Conservation (phyloP, 2,113 vertebrate species). For the Girardinichthys multiradiatus region DNA sequence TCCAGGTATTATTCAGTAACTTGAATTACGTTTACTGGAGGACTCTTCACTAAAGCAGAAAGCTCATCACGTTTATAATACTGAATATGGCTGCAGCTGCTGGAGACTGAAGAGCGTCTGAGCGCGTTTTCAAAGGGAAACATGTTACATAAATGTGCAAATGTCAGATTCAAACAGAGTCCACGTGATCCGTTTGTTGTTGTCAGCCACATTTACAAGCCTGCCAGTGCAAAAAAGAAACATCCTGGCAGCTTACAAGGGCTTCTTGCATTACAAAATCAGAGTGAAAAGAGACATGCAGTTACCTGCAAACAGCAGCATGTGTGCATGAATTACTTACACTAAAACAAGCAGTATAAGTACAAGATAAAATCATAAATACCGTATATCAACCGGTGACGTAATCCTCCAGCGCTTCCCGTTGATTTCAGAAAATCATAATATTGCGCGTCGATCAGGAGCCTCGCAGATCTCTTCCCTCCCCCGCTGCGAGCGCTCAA, state of each 20-base stretch:
- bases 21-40: not conserved
- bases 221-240: not conserved
- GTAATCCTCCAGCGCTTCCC: constrained; percentile 36
- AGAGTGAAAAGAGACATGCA: constrained; percentile 4
- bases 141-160: constrained; percentile 77
- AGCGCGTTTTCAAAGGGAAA: constrained; percentile 37
- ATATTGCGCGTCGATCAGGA: constrained; percentile 28
- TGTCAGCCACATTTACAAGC: constrained; percentile 41
- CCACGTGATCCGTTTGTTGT: constrained; percentile 79
- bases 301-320: not conserved
- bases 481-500: constrained; percentile 46
- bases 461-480: constrained; percentile 34
- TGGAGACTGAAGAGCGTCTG: constrained; percentile 12
- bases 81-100: constrained; percentile 40
- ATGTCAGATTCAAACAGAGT: constrained; percentile 46
- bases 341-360: not conserved
- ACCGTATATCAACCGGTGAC: constrained; percentile 53
- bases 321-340: not conserved
- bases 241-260: not conserved
- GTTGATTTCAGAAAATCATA: constrained; percentile 59
- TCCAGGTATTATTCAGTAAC: not conserved
- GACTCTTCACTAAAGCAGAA: not conserved
- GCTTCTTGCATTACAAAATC: not conserved
- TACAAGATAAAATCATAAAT: not conserved
- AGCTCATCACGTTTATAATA: constrained; percentile 35